Evolutionary conservation across 2,888 invertebrate genomes (phyloP).

Genomic region (Meteorus cinctellus): DNA sequence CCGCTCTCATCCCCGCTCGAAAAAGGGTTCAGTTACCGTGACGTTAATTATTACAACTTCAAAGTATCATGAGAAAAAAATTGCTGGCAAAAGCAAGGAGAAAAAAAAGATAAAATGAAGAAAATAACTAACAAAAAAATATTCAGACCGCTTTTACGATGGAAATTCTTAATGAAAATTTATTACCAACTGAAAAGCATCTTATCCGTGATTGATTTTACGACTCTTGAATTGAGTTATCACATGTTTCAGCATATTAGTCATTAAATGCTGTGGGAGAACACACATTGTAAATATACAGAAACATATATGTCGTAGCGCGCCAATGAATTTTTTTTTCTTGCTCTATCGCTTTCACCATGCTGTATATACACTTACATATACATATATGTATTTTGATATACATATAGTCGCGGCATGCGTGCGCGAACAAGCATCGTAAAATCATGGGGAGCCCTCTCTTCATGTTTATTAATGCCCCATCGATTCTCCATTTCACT

Average conservation of each 20-base stretch:
- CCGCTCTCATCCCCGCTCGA: slow-evolving; percentile 44
- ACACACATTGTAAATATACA: not conserved
- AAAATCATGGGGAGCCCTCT: slow-evolving; percentile 48
- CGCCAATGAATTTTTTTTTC: slow-evolving; percentile 10
- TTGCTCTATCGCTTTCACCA: slow-evolving; percentile 3
- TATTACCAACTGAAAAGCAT: slow-evolving; percentile 20
- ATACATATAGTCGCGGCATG: slow-evolving; percentile 3
- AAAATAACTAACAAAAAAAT: slow-evolving; percentile 3
- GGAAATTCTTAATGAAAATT: slow-evolving; percentile 40
- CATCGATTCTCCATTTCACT: slow-evolving; percentile 65
- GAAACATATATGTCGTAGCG: not conserved
- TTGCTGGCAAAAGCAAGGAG: not conserved
- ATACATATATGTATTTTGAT: slow-evolving; percentile 17
- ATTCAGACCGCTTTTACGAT: slow-evolving; percentile 28
- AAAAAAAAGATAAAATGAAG: not conserved
- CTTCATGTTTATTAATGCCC: slow-evolving; percentile 69
- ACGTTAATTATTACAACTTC: slow-evolving; percentile 46
- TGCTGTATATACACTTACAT: not conserved
- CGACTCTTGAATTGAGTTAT: slow-evolving; percentile 36
- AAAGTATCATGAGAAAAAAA: slow-evolving; percentile 43
- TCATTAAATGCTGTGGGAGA: not conserved
- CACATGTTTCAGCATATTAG: slow-evolving; percentile 21
- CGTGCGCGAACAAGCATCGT: slow-evolving; percentile 30
- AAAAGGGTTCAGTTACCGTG: slow-evolving; percentile 41
- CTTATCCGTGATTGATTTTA: slow-evolving; percentile 39